A percentile compares a stretch with the other conserved stretches of the same genome.
Conservation (phyloP, 2,797 vertebrate genomes). For the Liparis tanakae region DNA sequence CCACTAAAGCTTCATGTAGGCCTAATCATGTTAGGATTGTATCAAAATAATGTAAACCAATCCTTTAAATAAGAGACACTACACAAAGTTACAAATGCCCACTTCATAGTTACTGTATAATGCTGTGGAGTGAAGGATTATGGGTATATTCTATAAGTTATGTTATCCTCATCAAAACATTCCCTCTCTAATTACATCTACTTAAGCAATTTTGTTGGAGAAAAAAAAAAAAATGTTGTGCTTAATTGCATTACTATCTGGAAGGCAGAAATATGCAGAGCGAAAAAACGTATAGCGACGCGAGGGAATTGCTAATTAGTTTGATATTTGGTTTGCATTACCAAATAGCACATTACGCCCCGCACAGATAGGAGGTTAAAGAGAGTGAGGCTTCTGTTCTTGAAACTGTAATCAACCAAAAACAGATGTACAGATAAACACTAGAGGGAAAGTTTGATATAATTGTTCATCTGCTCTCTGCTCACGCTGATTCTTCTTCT, state of each 20-base stretch:
- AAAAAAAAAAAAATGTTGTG: constrained; percentile 68
- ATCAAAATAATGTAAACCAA: constrained; percentile 3
- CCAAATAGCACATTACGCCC: constrained; percentile 69
- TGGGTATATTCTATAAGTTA: constrained; percentile 73
- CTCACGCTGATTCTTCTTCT: constrained; percentile 15
- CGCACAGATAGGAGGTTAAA: constrained; percentile 70
- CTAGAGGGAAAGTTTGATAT: constrained; percentile 66
- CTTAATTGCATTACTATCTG: constrained; percentile 89
- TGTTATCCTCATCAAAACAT: constrained; percentile 77
- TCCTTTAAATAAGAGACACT: constrained; percentile 25
- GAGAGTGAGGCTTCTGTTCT: constrained; percentile 63
- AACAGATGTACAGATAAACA: constrained; percentile 74
- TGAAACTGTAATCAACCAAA: constrained; percentile 77
- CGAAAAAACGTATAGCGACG: constrained; percentile 82
- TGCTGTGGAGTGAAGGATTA: constrained; percentile 52
- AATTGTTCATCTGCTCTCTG: constrained; percentile 57
- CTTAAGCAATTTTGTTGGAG: constrained; percentile 80
- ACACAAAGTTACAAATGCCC: constrained; percentile 30
- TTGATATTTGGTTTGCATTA: constrained; percentile 81
- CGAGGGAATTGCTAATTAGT: constrained; percentile 84
- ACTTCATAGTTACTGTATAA: constrained; percentile 42
- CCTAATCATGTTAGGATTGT: background rate
- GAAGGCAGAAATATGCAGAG: constrained; percentile 84
- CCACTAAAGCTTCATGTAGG: background rate
- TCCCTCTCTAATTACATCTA: constrained; percentile 82